Conservation (phyloP, 2,797 vertebrate species). For the Mormyrops boulengeri region DNA sequence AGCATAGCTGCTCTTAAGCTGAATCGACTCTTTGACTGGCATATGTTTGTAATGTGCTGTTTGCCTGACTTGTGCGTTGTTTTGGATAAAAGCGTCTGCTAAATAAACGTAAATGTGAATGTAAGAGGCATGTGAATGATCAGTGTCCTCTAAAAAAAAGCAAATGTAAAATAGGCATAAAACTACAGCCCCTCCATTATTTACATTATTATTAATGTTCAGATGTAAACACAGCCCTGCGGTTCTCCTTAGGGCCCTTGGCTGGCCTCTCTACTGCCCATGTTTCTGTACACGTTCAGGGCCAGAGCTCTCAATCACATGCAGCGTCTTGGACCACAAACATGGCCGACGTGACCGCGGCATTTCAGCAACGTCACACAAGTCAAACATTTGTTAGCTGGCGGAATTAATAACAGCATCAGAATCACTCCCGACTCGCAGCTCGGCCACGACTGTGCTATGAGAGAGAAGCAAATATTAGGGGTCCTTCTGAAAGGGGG, state of each 20-base stretch:
- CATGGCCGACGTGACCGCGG: constrained; percentile 24
- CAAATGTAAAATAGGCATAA: not conserved
- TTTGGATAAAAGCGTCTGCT: not conserved
- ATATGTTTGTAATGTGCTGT: not conserved
- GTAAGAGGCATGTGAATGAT: not conserved
- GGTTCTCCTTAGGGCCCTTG: not conserved
- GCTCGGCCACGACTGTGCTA: constrained; percentile 43
- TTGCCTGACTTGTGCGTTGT: not conserved
- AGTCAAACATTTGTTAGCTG: constrained; percentile 55
- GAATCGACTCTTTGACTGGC: not conserved
- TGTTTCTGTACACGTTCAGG: constrained; percentile 20
- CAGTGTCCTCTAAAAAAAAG: not conserved
- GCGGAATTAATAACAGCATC: constrained; percentile 61
- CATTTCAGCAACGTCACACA: constrained; percentile 39
- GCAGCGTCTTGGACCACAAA: constrained; percentile 32
- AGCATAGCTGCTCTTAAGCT: not conserved
- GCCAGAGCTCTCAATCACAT: constrained; percentile 19
- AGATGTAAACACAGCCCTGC: not conserved
- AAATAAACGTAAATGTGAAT: not conserved
- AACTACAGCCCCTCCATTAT: not conserved
- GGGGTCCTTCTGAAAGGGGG: constrained; percentile 53
- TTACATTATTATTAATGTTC: not conserved
- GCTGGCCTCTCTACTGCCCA: not conserved
- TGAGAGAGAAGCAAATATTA: constrained; percentile 65
- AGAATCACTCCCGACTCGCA: constrained; percentile 44